These are phyloP conservation scores for Drosophila setosimentum DNA, from an alignment of 2,888 invertebrate genomes.

Conservation along the genomic window DNA sequence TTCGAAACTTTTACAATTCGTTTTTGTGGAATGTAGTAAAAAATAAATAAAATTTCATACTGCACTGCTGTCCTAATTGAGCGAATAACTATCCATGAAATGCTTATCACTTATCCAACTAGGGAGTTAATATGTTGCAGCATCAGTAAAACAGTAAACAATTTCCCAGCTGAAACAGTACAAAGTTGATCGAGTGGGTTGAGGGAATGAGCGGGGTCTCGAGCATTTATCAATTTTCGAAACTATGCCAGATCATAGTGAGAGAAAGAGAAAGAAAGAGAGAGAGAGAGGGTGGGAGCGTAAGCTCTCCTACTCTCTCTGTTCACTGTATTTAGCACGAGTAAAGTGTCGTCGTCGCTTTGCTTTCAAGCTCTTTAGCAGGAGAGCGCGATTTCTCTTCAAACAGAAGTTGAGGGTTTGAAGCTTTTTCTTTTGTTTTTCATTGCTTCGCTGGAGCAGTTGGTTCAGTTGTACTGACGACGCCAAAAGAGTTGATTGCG, in stretches of 20 bases:
- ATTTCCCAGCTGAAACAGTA: constrained; percentile 1
- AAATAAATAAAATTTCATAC: neutral
- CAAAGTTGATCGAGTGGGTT: neutral
- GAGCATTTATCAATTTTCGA: constrained; percentile 45
- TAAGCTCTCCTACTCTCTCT: constrained; percentile 11
- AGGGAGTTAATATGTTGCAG: constrained; percentile 19
- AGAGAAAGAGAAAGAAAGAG: constrained; percentile 2
- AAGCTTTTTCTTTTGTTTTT: constrained; percentile 37
- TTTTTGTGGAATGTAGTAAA: neutral
- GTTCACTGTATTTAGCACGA: neutral
- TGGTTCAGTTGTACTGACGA: constrained; percentile 59
- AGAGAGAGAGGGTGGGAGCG: constrained; percentile 13
- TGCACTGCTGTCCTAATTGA: neutral
- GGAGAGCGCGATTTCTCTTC: constrained; percentile 49
- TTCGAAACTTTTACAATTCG: neutral
- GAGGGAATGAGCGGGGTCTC: constrained; percentile 8
- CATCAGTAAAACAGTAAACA: constrained; percentile 4
- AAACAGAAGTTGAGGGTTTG: constrained; percentile 21
- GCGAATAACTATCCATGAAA: neutral
- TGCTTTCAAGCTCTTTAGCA: constrained; percentile 12
- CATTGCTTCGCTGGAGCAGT: neutral
- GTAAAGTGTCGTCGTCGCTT: neutral
- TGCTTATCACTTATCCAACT: constrained; percentile 7
- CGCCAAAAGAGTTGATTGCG: constrained; percentile 64
- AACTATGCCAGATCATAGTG: constrained; percentile 26